Evolutionary conservation across 2,888 invertebrate genomes (phyloP).

Genomic region (Mesoligia furuncula): DNA sequence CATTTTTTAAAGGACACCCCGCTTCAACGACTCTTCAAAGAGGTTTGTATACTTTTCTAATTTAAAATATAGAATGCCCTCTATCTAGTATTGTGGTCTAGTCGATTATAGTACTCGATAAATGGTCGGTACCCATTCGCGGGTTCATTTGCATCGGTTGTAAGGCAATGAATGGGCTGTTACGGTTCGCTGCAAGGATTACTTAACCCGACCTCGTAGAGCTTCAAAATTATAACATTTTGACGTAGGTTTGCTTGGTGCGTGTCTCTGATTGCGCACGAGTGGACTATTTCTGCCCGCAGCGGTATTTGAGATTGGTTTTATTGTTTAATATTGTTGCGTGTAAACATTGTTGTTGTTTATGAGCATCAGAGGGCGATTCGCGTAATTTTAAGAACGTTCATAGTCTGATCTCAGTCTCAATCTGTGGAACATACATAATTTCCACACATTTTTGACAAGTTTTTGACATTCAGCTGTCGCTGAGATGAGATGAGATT

Average conservation of each 20-base stretch:
- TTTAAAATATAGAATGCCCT: slow-evolving; percentile 63
- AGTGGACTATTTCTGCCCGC: slow-evolving; percentile 45
- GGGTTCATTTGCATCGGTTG: slow-evolving; percentile 83
- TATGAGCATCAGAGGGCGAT: too few species aligned
- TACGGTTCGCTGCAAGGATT: slow-evolving; percentile 83
- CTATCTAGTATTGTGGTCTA: slow-evolving; percentile 74
- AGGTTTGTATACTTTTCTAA: slow-evolving; percentile 81
- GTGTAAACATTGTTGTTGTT: slow-evolving; percentile 36
- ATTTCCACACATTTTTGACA: too few species aligned
- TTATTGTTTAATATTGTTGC: slow-evolving; percentile 39
- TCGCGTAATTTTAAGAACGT: too few species aligned
- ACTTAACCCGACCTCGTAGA: slow-evolving; percentile 82
- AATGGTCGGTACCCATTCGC: slow-evolving; percentile 73
- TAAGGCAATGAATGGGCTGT: slow-evolving; percentile 83
- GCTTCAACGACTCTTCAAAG: slow-evolving; percentile 78
- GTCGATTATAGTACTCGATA: slow-evolving; percentile 78
- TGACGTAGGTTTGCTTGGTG: slow-evolving; percentile 44
- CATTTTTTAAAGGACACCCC: slow-evolving; percentile 78
- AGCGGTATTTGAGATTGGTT: slow-evolving; percentile 29
- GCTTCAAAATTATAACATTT: slow-evolving; percentile 59
- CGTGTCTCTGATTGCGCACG: slow-evolving; percentile 59
- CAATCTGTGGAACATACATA: too few species aligned
- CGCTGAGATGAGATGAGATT: too few species aligned
- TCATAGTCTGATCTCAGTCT: too few species aligned
- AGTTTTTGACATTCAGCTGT: too few species aligned